Evolutionary conservation across 1,140 invertebrate genomes (phyloP), one percentile per base, ranked within the genome.

Genomic region (Galleria mellonella): DNA sequence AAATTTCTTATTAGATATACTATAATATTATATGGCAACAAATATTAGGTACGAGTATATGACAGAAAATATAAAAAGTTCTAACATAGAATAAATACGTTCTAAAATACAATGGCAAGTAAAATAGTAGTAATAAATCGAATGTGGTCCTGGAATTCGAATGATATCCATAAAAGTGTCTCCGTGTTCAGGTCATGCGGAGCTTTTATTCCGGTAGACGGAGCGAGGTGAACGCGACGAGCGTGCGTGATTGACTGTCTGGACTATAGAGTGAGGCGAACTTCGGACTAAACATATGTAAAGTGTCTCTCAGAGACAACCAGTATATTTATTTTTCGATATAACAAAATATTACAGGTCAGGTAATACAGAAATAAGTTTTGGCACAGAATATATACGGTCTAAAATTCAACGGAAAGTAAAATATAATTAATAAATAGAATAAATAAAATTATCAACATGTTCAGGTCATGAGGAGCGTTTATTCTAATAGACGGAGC

Each of bases 401-500:
- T 23, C 17, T 43, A 43, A 32, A 41, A 31, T 8, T n/a, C 13
- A 42, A 32, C n/a, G 13, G 29, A 8, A 32, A 30, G 32, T 9
- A 41, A 6, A 30, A 29, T 12, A 29, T 7, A 9, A 17, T 33
- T 13, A 28, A 45, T 29, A 44, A 31, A 45, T 45, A 23, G 35
- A 45, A 40, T 30, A 15, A 3, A 64, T 55, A 60, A 59, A 55
- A 50, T 38, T 33, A 42, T 51, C 48, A 51, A 50, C 29, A 51
- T 38, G 47, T 55, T 49, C 59, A 59, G 60, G 59, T 63, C 60
- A 60, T 62, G 55, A 45, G 38, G 41, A 39, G 46, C 60, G 62
- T 68, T 68, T 64, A 67, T 67, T 68, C 64, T 55, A 44, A 54
- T 68, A 59, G 61, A 64, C 53, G 64, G 48, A 56, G 64, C 64